A percentile compares a stretch with the other conserved stretches of the same genome.
Conservation (phyloP, 2,888 invertebrate genomes). For the Epiblema foenella region DNA sequence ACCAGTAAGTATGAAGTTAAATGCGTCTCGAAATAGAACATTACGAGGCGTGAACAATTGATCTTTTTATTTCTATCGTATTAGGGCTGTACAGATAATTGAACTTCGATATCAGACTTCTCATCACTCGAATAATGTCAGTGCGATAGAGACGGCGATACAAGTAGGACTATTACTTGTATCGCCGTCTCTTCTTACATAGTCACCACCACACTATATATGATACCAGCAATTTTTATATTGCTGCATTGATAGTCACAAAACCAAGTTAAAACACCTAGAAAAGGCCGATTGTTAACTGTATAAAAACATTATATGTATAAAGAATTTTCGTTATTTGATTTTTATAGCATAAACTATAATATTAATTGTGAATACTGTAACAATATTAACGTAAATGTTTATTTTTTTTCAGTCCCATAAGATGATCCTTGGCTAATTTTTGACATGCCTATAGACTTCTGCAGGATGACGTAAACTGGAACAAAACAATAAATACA, state of each 20-base stretch:
- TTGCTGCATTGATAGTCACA: conserved; percentile 16
- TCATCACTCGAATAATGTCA: background rate
- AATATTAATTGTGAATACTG: conserved; percentile 39
- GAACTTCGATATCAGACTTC: background rate
- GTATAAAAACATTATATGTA: conserved; percentile 38
- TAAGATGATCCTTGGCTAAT: conserved; percentile 94
- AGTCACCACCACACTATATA: too few relatives aligned
- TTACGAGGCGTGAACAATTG: background rate
- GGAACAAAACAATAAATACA: conserved; percentile 66
- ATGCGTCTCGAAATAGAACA: background rate
- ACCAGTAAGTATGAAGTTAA: background rate
- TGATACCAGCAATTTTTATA: background rate
- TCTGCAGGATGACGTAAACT: conserved; percentile 92
- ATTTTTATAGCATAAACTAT: conserved; percentile 33
- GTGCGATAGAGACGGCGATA: background rate
- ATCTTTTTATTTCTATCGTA: background rate
- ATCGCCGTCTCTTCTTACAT: background rate
- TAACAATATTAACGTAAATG: conserved; percentile 50
- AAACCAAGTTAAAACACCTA: conserved; percentile 33
- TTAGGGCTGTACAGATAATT: background rate
- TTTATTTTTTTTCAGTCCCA: conserved; percentile 86
- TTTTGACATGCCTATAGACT: conserved; percentile 93
- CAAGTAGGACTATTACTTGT: too few relatives aligned
- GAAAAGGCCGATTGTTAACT: conserved; percentile 37
- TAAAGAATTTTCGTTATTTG: conserved; percentile 34